Base-by-base conservation (phyloP, 2,797 vertebrate genomes). In the Geotrypetes seraphini region DNA sequence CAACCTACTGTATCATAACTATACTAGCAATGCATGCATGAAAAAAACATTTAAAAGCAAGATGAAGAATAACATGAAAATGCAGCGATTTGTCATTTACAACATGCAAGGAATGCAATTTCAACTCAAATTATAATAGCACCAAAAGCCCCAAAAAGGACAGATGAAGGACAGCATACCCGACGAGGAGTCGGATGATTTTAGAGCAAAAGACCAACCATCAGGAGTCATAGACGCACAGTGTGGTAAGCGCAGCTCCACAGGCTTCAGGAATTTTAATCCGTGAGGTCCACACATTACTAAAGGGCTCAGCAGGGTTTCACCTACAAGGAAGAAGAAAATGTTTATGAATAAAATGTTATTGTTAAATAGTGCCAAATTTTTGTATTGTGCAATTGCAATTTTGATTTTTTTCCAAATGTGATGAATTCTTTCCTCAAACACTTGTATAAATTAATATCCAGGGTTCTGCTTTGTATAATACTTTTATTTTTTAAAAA, bases 201-300 rank as follows among this genome's bases (percentile, higher is more conserved):
- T 97, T 92, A 99, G 95, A 97, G 94, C 96, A 96, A 99, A 99
- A 97, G 96, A 99, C 96, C 96, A 99, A 97, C 96, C 94, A 92
- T 97, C 96, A 91, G 96, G 95, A 83, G 94, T 99, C 96, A 99
- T 97, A 74, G 96, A 97, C 88, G 96, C 94, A 96, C 95, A 99
- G 66, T 99, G 96, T 85, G 96, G 96, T 56, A 99, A 68, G 78
- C 95, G 95, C 15, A 99, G 95, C 86, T 99, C 95, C 87, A 98
- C 96, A 0, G 96, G 95, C 79, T 98, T 99, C 87, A 88, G 81
- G 79, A 99, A 99, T 85, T 98, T 97, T 58, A 98, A 88, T 71
- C 96, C 95, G 25, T 99, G 96, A 63, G 96, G 95, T 66, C 96
- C 95, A 47, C 95, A 98, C 96, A 98, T 99, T 66, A 99, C 76